phyloP scores from a whole-genome alignment of 2,888 invertebrate species.

The Zootermopsis nevadensis region DNA sequence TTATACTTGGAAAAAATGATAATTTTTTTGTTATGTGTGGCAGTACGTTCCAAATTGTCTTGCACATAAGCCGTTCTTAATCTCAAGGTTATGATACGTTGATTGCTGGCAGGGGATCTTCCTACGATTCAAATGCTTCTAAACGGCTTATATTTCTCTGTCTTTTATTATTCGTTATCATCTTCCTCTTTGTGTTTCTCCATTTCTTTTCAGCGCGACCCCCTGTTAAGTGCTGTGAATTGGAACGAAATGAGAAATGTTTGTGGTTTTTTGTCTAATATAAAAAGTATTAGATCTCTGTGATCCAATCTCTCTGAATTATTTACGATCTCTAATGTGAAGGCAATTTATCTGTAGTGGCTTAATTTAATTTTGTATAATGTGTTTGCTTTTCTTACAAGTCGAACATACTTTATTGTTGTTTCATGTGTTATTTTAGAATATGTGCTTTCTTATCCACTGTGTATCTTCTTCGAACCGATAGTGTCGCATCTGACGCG shows the following conservation, averaged over 20 bases:
- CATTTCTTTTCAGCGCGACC: neutral
- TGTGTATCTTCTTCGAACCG: no score
- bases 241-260: slow-evolving; percentile 11
- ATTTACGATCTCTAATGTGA: neutral
- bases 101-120: neutral
- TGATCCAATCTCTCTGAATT: neutral
- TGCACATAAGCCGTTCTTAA: no score
- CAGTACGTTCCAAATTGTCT: no score
- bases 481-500: no score
- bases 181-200: neutral
- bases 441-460: neutral
- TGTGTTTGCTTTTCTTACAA: neutral
- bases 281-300: neutral
- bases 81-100: no score
- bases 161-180: neutral
- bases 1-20: no score
- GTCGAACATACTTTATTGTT: neutral
- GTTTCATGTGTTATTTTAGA: neutral
- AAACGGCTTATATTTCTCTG: neutral
- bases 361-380: slow-evolving; percentile 11
- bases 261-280: neutral
- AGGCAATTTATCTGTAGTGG: slow-evolving; percentile 9
- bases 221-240: neutral
- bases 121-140: neutral
- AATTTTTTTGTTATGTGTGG: no score